Evolutionary conservation across 2,113 vertebrate genomes (phyloP).

Genomic region (Atrichornis clamosus): DNA sequence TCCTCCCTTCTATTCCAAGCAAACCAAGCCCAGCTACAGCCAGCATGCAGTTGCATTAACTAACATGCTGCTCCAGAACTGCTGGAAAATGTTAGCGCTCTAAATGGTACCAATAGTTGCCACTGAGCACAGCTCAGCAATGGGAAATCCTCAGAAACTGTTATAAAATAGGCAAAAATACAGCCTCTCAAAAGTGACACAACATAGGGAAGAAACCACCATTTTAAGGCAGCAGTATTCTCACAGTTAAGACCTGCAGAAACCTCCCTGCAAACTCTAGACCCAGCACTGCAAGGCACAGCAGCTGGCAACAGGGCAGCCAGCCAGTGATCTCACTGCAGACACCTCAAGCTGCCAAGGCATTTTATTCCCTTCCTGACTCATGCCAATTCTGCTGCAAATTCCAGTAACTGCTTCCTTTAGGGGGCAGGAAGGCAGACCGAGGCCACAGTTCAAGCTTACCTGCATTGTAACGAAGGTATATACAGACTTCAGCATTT

Average conservation of each 20-base stretch:
- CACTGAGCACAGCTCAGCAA: neutral
- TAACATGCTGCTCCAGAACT: neutral
- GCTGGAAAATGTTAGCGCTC: neutral
- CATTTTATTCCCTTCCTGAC: neutral
- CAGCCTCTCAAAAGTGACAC: neutral
- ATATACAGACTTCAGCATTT: neutral
- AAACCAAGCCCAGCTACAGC: neutral
- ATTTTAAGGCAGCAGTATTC: neutral
- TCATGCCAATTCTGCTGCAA: neutral
- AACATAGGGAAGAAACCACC: neutral
- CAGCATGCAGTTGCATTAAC: neutral
- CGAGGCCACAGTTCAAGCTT: neutral
- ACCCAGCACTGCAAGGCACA: neutral
- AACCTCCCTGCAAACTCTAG: neutral
- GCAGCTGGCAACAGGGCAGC: neutral
- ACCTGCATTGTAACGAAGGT: neutral
- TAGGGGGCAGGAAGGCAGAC: neutral
- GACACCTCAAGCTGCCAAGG: neutral
- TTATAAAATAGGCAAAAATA: neutral
- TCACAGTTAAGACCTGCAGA: neutral
- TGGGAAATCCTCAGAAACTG: neutral
- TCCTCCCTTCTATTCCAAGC: neutral
- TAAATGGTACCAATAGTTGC: neutral
- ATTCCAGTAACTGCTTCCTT: neutral
- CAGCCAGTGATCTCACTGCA: neutral